Evolutionary conservation across 2,113 vertebrate species (phyloP), one percentile per base, ranked within the genome.

Genomic region (Columbina picui): DNA sequence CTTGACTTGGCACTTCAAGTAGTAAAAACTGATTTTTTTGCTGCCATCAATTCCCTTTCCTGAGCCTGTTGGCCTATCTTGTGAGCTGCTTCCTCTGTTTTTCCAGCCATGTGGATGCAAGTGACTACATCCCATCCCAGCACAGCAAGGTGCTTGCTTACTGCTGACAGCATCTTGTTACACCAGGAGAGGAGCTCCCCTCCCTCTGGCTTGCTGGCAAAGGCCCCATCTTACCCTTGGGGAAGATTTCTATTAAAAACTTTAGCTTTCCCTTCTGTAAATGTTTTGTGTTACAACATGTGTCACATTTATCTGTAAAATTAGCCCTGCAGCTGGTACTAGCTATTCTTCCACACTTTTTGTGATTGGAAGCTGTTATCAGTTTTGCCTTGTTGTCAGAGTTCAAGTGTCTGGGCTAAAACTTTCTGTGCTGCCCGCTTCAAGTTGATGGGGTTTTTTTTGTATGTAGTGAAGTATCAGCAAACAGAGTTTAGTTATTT

Each of bases 71-170:
- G 2, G 38, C 7, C 0, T 36, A 36, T 47, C 43, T 63, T 1
- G 0, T 10, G 10, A 89, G 50, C 47, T 39, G 55, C 39, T 90
- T 78, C 76, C 76, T 75, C 61, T 45, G 29, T 64, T 69, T 64
- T 67, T 84, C 36, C 52, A 59, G 19, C 15, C 11, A 5, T 12
- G 64, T 25, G 55, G 23, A 22, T 3, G 2, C 12, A 23, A 76
- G 41, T 2, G 5, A 23, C 23, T 5, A 2, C 22, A 53, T 56
- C 27, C 30, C 26, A 63, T 83, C 41, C 47, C 47, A 64, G 73
- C 83, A 65, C 17, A 49, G 25, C 0, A 0, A 88, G 15, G 23
- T 34, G 8, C 20, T 32, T 13, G 10, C 41, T 80, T 38, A 6
- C 30, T 82, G n/a, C 12, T 52, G 36, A 8, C 9, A 15, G 12